Conservation (phyloP, 53 echinoderm and acorn worm genomes). For the Patiria pectinifera region DNA sequence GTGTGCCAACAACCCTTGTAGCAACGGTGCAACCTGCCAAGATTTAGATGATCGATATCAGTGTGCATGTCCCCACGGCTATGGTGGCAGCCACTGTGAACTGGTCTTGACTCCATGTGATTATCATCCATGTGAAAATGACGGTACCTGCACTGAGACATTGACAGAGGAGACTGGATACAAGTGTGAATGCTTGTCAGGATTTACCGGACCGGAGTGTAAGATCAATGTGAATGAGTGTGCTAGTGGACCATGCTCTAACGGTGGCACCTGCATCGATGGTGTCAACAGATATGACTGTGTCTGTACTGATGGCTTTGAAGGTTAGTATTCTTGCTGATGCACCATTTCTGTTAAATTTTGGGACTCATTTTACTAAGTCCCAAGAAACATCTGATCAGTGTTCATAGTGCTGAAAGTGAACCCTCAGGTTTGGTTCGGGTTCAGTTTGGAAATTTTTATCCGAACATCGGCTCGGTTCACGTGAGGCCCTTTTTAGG, state of each 20-base stretch:
- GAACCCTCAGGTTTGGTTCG: too few species aligned
- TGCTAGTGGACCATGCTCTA: constrained; percentile 59
- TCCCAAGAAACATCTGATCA: too few species aligned
- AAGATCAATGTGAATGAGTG: constrained; percentile 66
- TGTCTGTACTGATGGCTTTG: constrained; percentile 54
- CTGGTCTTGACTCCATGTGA: constrained; percentile 8
- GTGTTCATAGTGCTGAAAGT: too few species aligned
- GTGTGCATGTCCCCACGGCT: constrained; percentile 73
- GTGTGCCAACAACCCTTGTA: constrained; percentile 75
- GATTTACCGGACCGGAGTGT: constrained; percentile 68
- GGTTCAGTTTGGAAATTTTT: too few species aligned
- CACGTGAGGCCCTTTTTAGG: too few species aligned
- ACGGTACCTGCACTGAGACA: constrained; percentile 27
- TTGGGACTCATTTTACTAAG: neutral
- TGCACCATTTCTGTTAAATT: too few species aligned
- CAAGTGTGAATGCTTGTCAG: constrained; percentile 54
- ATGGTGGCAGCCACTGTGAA: constrained; percentile 50
- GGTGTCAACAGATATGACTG: constrained; percentile 53
- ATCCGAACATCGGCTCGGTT: too few species aligned
- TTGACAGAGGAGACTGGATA: constrained; percentile 33
- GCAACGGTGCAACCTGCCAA: constrained; percentile 67
- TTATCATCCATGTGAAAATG: constrained; percentile 56
- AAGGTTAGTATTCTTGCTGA: constrained; percentile 8
- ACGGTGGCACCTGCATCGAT: constrained; percentile 68
- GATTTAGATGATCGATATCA: constrained; percentile 69